Evolutionary conservation across 2,113 vertebrate species (phyloP).

Genomic region (Lipotes vexillifer): DNA sequence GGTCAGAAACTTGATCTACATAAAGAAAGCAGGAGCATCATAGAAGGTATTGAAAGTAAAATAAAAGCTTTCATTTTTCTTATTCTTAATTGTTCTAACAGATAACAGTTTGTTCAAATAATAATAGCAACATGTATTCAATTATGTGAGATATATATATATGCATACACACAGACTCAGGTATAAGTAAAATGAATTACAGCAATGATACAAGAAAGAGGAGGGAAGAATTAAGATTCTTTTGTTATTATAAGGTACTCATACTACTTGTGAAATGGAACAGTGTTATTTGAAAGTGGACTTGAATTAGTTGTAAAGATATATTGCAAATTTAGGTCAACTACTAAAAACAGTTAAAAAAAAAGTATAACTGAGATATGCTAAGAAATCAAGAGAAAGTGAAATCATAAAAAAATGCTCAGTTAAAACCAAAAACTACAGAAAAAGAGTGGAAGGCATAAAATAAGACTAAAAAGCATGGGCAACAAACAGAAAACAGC

Average conservation of each 20-base stretch:
- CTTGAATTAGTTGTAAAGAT: neutral
- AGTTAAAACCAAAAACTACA: neutral
- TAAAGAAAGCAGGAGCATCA: neutral
- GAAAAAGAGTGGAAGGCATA: neutral
- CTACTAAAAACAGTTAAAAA: neutral
- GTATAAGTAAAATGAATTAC: neutral
- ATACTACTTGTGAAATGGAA: neutral
- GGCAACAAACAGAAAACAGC: neutral
- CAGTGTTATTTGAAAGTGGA: neutral
- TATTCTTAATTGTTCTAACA: neutral
- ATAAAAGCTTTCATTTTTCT: neutral
- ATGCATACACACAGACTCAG: neutral
- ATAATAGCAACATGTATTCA: neutral
- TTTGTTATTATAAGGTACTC: neutral
- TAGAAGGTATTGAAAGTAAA: neutral
- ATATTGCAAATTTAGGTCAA: neutral
- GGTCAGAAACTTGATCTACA: neutral
- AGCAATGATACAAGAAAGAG: neutral
- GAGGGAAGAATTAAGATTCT: neutral
- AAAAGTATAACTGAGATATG: neutral
- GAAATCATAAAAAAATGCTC: neutral
- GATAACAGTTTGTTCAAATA: neutral
- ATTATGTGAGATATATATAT: neutral
- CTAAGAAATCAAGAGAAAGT: neutral
- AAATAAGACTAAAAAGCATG: neutral